Base-by-base conservation (phyloP, 2,797 vertebrate genomes). In the Mormyrops attenuatus region DNA sequence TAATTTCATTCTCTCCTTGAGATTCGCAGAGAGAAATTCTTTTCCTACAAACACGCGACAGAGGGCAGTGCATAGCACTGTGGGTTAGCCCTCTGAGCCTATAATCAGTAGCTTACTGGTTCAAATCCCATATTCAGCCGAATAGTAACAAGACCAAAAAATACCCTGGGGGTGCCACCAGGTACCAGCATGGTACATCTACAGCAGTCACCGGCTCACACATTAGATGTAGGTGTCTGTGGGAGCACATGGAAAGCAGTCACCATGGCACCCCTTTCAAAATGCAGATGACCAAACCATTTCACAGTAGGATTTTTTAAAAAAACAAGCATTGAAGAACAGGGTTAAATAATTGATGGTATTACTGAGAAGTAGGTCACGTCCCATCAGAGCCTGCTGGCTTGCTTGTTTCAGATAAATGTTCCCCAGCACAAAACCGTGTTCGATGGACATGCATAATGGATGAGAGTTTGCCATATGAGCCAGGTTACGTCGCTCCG, bases 341-440 rank as follows among this genome's bases (percentile, higher is more conserved):
- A 80, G 88, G 87, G 82, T 63, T 77, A 77, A 90, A 89, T 90
- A 92, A 91, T 89, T 69, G 86, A 90, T 50, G 34, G 47, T 90
- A 86, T 60, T 30, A 80, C 86, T 17, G 57, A 87, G 57, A 92
- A 92, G 85, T 91, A 66, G 91, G 91, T 90, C 91, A 92, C 63
- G 30, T 92, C 91, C 90, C 91, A 88, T 22, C 26, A 88, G 91
- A 90, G 90, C 88, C 89, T 34, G 63, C 87, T 73, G 80, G 87
- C 90, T 85, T 90, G 82, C 89, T 89, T 66, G 44, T 73, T 89
- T 90, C 87, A 90, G 90, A 92, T 91, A 91, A 92, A 93, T 50
- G 88, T 88, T 90, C 87, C 89, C 87, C 55, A 30, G 88, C 89
- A 91, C 47, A 90, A 89, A 89, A 90, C 57, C 11, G 49, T 22